These are phyloP conservation scores for Eidolon helvum DNA, from an alignment of 2,113 vertebrate genomes.

Conservation along the genomic window DNA sequence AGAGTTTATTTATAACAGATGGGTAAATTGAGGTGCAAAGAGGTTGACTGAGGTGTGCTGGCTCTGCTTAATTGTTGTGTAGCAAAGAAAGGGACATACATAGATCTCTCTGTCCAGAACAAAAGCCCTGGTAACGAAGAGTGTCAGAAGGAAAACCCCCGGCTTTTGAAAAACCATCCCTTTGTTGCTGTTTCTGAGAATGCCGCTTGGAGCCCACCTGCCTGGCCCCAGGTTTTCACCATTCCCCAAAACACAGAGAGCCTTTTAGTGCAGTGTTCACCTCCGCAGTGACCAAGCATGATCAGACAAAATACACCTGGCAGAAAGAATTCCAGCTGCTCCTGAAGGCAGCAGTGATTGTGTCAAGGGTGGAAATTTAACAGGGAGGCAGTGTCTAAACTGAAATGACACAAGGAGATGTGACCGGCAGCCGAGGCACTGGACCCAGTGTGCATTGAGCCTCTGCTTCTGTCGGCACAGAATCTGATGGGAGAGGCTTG, in stretches of 20 bases:
- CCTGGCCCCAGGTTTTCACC: not conserved
- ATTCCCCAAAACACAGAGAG: not conserved
- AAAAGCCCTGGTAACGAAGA: not conserved
- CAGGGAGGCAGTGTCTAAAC: not conserved
- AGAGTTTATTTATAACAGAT: not conserved
- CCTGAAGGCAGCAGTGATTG: not conserved
- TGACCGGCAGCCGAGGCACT: not conserved
- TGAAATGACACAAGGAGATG: not conserved
- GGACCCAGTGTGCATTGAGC: rapidly evolving
- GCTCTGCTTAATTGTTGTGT: not conserved
- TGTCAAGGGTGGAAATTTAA: not conserved
- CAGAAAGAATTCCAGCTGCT: not conserved
- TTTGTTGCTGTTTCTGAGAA: not conserved
- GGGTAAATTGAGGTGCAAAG: slow-evolving; percentile 2
- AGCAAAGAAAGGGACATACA: not conserved
- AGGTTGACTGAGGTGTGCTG: not conserved
- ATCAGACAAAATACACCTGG: not conserved
- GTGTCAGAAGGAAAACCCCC: not conserved
- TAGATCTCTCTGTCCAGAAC: not conserved
- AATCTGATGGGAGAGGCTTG: not conserved
- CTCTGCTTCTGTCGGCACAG: not conserved
- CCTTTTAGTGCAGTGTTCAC: not conserved
- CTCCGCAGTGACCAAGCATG: not conserved
- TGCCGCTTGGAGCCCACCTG: not conserved
- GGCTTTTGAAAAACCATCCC: not conserved